Base-by-base conservation (phyloP, 1,140 invertebrate species). In the Euura saliciscinereae region DNA sequence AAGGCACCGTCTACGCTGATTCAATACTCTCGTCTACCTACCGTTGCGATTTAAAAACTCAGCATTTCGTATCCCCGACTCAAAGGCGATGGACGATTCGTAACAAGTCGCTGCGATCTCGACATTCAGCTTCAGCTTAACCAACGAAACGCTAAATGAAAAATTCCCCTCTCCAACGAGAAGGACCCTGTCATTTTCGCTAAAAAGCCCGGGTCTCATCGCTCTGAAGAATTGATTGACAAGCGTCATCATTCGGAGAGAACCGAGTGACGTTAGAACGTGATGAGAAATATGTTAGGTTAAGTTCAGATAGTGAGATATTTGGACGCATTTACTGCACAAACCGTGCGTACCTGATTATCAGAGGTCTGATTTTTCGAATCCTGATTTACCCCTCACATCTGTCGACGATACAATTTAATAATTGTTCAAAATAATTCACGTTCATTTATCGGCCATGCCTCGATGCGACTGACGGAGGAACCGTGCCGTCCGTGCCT, bases 121-220 rank as follows among this genome's bases (percentile, higher is more conserved):
- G 45, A 84, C 71, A 51, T 78, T 79, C 43, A 84, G 78, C 74
- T 84, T 80, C 43, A 75, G 75, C 65, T 80, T 76, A 45, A 70
- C 70, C 66, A 91, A 79, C n/a, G 84, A 84, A 42, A 87, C 80
- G 45, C 88, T 80, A 79, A 91, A 90, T 10, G 90, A 91, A 82
- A 91, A 91, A 80, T 91, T 90, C 1, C 90, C 90, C 79, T 91
- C 90, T 45, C 90, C 90, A 67, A 91, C 81, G 8, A 91, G 72
- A 43, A 89, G 76, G 42, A 88, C 78, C 45, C 46, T 76, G 59
- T 86, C 83, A 73, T 81, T 75, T 68, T 79, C 64, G 45, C 72
- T 68, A 77, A 86, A 86, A 51, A 81, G 65, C 8, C 79, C 74
- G 10, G 80, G 70, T 64, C 72, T 81, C 83, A 86, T 83, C 68